These are phyloP conservation scores for Microcaecilia unicolor DNA, from an alignment of 2,797 vertebrate species.

Conservation along the genomic window DNA sequence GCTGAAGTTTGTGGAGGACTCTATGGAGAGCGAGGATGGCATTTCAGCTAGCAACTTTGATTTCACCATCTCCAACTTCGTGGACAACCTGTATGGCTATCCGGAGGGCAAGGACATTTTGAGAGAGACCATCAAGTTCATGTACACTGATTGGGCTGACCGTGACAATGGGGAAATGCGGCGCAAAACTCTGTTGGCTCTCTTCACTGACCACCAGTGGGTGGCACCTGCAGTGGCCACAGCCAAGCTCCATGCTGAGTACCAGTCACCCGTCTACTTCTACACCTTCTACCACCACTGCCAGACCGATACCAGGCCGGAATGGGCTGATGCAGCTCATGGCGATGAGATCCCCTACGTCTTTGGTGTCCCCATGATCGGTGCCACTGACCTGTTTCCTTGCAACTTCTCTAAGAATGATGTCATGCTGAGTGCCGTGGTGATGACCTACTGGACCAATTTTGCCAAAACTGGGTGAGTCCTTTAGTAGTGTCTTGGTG, in stretches of 20 bases:
- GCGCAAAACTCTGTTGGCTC: conserved; percentile 81
- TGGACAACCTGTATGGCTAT: conserved; percentile 91
- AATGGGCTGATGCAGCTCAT: conserved; percentile 88
- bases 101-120: conserved; percentile 92
- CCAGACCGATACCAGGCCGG: conserved; percentile 84
- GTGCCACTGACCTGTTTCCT: conserved; percentile 85
- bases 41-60: conserved; percentile 90
- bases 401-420: conserved; percentile 98
- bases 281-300: conserved; percentile 97
- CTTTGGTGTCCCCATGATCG: conserved; percentile 93
- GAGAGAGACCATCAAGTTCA: conserved; percentile 94
- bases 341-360: conserved; percentile 92
- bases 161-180: conserved; percentile 91
- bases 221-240: conserved; percentile 90
- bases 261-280: conserved; percentile 90
- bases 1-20: conserved; percentile 90
- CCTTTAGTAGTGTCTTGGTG: too few relatives aligned
- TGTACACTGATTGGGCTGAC: conserved; percentile 97
- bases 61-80: conserved; percentile 93
- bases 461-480: conserved; percentile 88
- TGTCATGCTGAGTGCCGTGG: conserved; percentile 87
- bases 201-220: conserved; percentile 96
- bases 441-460: conserved; percentile 97
- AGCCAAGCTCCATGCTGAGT: conserved; percentile 87
- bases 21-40: conserved; percentile 81